phyloP scores from a whole-genome alignment of 2,113 vertebrate species.

The Laticauda laticaudata region DNA sequence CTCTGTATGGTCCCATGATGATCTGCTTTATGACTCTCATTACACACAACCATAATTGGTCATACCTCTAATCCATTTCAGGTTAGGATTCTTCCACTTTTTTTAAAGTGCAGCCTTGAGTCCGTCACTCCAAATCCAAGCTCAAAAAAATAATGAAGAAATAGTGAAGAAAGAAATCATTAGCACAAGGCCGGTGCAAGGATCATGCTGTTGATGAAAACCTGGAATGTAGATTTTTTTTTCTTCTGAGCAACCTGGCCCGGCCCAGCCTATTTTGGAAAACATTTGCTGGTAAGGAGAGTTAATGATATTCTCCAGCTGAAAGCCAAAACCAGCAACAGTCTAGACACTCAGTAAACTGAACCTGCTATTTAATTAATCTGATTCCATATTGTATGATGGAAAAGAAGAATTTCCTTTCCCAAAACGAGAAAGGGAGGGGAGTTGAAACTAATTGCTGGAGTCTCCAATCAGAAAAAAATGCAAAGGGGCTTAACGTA shows the following conservation, averaged over 20 bases:
- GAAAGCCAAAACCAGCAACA: neutral
- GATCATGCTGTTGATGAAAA: neutral
- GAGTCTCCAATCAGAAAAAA: neutral
- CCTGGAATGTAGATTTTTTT: neutral
- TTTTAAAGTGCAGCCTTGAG: neutral
- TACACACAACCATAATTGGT: neutral
- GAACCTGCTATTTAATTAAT: conserved; percentile 2
- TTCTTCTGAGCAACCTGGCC: neutral
- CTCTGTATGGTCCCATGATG: neutral
- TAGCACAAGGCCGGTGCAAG: neutral
- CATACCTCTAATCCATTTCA: neutral
- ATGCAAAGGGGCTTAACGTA: neutral
- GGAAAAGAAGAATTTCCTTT: fast-evolving
- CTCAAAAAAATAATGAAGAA: neutral
- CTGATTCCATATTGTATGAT: neutral
- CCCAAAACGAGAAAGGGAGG: neutral
- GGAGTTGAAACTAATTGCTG: neutral
- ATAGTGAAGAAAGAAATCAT: neutral
- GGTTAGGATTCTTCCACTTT: neutral
- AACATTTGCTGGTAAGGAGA: neutral
- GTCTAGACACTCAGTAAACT: neutral
- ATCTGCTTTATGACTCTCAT: neutral
- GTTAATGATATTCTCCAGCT: neutral
- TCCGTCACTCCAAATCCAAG: neutral
- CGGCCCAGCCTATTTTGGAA: neutral